Conservation (phyloP, 2,888 invertebrate species). For the Rhyacophila evoluta region DNA sequence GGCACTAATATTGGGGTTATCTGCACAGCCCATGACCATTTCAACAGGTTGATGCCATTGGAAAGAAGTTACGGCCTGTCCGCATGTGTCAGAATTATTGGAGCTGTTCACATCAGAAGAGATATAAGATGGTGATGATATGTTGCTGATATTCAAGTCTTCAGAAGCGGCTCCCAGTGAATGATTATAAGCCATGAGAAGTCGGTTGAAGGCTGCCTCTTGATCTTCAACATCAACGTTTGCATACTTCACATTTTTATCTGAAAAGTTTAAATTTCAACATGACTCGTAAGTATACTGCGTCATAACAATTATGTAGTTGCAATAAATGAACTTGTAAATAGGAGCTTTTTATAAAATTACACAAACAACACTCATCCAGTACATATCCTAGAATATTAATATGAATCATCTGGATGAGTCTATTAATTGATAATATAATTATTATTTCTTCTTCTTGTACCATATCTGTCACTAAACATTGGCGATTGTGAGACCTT, state of each 20-base stretch:
- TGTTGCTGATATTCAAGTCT: not conserved
- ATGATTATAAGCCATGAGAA: not conserved
- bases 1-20: conserved; percentile 23
- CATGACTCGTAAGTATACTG: too few species aligned
- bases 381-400: too few species aligned
- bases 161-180: not conserved
- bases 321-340: too few species aligned
- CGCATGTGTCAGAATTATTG: not conserved
- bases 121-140: not conserved
- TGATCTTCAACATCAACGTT: conserved; percentile 20
- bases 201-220: conserved; percentile 5
- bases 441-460: too few species aligned
- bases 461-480: too few species aligned
- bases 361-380: too few species aligned
- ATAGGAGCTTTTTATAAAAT: too few species aligned
- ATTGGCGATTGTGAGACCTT: too few species aligned
- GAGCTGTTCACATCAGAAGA: not conserved
- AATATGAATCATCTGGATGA: too few species aligned
- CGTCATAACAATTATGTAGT: too few species aligned
- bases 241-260: not conserved
- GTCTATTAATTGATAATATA: too few species aligned
- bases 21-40: conserved; percentile 45
- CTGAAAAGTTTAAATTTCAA: too few species aligned
- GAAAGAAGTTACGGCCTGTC: not conserved
- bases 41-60: conserved; percentile 36